phyloP scores from a whole-genome alignment of 2,888 invertebrate genomes.

The Hymenopus coronatus region DNA sequence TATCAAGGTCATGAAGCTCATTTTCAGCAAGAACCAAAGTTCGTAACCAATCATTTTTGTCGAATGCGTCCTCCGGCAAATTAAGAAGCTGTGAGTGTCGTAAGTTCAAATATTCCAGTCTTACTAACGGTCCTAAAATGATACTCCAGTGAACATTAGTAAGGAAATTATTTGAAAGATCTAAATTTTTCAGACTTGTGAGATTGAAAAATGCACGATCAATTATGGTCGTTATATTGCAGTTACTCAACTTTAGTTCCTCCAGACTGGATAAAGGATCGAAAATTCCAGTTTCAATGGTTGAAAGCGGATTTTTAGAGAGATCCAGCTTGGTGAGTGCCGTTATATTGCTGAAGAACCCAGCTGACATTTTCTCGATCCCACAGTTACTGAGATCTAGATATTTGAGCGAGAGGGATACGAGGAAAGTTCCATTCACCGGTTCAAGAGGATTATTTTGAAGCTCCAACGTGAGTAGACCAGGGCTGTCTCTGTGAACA shows the following conservation, averaged over 20 bases:
- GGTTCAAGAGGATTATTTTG: slow-evolving; percentile 63
- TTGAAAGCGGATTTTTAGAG: slow-evolving; percentile 62
- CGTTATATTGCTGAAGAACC: slow-evolving; percentile 66
- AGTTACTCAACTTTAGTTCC: slow-evolving; percentile 62
- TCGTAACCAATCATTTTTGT: slow-evolving; percentile 61
- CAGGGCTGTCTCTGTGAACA: slow-evolving; percentile 61
- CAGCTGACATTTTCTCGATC: slow-evolving; percentile 55
- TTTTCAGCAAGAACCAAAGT: slow-evolving; percentile 64
- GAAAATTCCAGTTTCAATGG: slow-evolving; percentile 58
- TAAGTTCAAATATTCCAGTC: slow-evolving; percentile 63
- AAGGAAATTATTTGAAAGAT: slow-evolving; percentile 60
- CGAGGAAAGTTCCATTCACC: slow-evolving; percentile 63
- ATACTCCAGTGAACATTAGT: slow-evolving; percentile 58
- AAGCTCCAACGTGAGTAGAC: slow-evolving; percentile 66
- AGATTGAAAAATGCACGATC: slow-evolving; percentile 57
- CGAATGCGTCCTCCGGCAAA: slow-evolving; percentile 63
- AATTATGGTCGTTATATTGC: slow-evolving; percentile 59
- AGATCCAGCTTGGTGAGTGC: slow-evolving; percentile 66
- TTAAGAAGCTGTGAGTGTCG: slow-evolving; percentile 59
- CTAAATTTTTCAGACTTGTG: slow-evolving; percentile 61
- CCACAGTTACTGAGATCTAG: slow-evolving; percentile 66
- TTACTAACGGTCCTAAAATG: slow-evolving; percentile 57
- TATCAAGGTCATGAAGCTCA: slow-evolving; percentile 61
- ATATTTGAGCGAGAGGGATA: slow-evolving; percentile 63
- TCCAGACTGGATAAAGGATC: slow-evolving; percentile 64